Base-by-base conservation (phyloP, 1,140 invertebrate genomes). In the Helicorthomorpha holstii region DNA sequence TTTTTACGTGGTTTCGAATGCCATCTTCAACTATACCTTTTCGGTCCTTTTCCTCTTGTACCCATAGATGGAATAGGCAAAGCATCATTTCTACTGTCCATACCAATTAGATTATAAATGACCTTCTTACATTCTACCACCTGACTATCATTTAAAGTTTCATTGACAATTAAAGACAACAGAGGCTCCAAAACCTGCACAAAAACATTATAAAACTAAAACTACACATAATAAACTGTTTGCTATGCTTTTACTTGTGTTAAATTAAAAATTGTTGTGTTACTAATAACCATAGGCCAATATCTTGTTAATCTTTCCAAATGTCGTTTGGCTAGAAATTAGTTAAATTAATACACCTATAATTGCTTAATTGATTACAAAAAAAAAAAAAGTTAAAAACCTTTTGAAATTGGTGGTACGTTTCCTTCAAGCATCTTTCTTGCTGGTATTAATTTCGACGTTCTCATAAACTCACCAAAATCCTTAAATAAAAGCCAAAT, bases 261-360 rank as follows among this genome's bases (percentile, higher is more conserved):
- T 53, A 93, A 70, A 62, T 92, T 93, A 60, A 87, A 95, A 58
- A 96, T 80, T 12, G 91, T 76, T 0, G 89, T 93, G 2, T 85
- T 82, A 16, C 83, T 84, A 46, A 91, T 87, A 3, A 86, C 91
- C 47, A 95, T 75, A 0, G 93, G 92, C 85, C 90, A 97, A 67
- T 90, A 91, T 47, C 82, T 79, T 0, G 90, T 91, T 54, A 83
- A 75, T 26, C 86, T 71, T 45, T 82, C 78, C 0, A 95, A 60
- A 46, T 79, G 72, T 2, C 75, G 69, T 54, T 80, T 75, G 51
- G 86, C 79, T 64, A 49, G 56, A 21, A 64, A 61, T 25, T 49
- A 48, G 47, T 51, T 27, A 48, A 43, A 24, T 3, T 29, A 29
- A 50, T 34, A 25, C 27, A 27, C 29, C 25, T 14, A 21, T 10